Evolutionary conservation across 2,113 vertebrate genomes (phyloP), one percentile per base, ranked within the genome.

Genomic region (Fulica atra): DNA sequence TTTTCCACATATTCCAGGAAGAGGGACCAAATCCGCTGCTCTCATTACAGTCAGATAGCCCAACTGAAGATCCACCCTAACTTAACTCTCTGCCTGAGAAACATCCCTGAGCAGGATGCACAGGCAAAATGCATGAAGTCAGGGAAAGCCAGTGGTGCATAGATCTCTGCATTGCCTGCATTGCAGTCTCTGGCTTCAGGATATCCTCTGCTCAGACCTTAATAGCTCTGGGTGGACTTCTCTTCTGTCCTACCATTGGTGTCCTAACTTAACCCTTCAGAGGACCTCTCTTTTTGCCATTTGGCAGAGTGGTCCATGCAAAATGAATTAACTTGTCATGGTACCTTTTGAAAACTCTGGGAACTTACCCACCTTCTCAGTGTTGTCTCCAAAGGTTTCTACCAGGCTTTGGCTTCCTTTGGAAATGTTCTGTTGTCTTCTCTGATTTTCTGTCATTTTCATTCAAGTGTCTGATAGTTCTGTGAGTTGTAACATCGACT

Each of bases 111-210:
- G 61, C 54, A 40, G 28, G 66, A 21, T 13, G 16, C 28, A 25
- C 42, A 40, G 42, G 60, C 50, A 33, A 69, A n/a, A n/a, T 6
- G 31, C 38, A 12, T 7, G 24, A 65, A 28, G 19, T 48, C 63
- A 66, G 74, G 44, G 26, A 50, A 18, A 54, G 31, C 26, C 8
- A n/a, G 21, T 0, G 2, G 25, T 5, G 6, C 1, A 0, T 19
- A 28, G 54, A 44, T 11, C 40, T 61, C 72, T 40, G 24, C 0
- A 0, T 26, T 51, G 33, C 36, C 44, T 42, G 25, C 40, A 46
- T 19, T 46, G 44, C 6, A 2, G 26, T 44, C 33, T 29, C 48
- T n/a, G 71, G 18, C 28, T 68, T 38, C 72, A 69, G 78, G 54
- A 16, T 25, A 33, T 6, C 15, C 20, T 83, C 60, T 79, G 48